Evolutionary conservation across 1,140 invertebrate species (phyloP).

Genomic region (Phthorimaea operculella): DNA sequence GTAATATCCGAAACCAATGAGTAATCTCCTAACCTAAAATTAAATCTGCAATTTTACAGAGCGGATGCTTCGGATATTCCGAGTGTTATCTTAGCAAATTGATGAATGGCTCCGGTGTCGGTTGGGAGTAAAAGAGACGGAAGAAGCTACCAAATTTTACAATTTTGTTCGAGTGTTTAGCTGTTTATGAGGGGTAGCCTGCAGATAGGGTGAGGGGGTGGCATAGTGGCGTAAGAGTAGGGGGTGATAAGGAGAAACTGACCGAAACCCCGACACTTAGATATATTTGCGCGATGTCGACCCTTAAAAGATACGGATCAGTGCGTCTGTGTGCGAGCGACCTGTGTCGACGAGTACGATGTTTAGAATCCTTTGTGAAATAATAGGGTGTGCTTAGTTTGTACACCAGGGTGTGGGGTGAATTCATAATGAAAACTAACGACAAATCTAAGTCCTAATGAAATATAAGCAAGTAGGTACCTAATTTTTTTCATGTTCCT

Average conservation of each 20-base stretch:
- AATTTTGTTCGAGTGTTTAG: constrained; percentile 57
- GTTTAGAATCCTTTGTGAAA: constrained; percentile 47
- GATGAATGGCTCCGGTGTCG: constrained; percentile 19
- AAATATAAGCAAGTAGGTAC: too few species aligned
- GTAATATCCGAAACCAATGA: constrained; percentile 32
- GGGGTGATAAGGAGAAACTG: constrained; percentile 51
- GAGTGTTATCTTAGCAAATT: constrained; percentile 62
- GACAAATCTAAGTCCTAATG: not conserved
- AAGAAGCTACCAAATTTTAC: constrained; percentile 47
- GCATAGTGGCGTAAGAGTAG: constrained; percentile 42
- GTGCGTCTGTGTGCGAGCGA: constrained; percentile 33
- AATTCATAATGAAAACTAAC: constrained; percentile 7
- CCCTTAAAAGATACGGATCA: constrained; percentile 47
- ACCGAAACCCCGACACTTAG: constrained; percentile 49
- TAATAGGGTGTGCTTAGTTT: constrained; percentile 29
- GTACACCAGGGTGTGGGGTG: constrained; percentile 13
- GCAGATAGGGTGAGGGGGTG: constrained; percentile 13
- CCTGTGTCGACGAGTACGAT: constrained; percentile 22
- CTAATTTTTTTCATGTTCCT: too few species aligned
- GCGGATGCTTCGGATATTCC: constrained; percentile 17
- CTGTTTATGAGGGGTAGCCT: constrained; percentile 44
- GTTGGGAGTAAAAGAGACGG: constrained; percentile 33
- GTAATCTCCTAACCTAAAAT: constrained; percentile 42
- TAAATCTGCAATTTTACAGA: constrained; percentile 52
- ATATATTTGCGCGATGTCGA: constrained; percentile 52